Conservation (phyloP, 1,140 invertebrate species). For the Ditylenchus dipsaci region DNA sequence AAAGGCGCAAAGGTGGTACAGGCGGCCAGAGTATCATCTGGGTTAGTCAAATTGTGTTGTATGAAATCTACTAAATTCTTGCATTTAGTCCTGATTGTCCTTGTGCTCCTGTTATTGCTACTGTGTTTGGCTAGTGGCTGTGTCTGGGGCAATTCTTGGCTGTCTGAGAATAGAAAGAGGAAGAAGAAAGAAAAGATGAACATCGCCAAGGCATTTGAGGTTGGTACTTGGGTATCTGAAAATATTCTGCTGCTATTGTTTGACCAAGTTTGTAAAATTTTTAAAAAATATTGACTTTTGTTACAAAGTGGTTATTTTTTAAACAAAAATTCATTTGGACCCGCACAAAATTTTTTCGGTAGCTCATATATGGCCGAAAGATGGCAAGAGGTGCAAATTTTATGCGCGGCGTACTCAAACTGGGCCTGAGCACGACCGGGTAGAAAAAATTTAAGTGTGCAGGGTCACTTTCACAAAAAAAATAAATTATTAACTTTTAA, state of each 20-base stretch:
- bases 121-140: not conserved
- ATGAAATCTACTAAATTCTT: too few species aligned
- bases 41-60: too few species aligned
- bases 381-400: too few species aligned
- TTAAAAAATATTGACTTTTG: not conserved
- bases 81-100: not conserved
- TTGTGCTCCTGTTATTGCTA: not conserved
- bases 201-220: too few species aligned
- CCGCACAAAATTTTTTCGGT: not conserved
- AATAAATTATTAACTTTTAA: too few species aligned
- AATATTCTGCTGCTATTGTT: not conserved
- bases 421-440: too few species aligned
- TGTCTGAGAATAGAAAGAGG: not conserved
- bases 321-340: not conserved
- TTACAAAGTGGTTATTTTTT: not conserved
- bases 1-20: not conserved
- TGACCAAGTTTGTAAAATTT: not conserved
- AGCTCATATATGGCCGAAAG: too few species aligned
- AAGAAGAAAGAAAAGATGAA: too few species aligned
- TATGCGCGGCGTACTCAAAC: too few species aligned
- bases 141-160: not conserved
- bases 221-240: not conserved
- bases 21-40: not conserved
- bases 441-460: too few species aligned
- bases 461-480: too few species aligned